Conservation (phyloP, 2,888 invertebrate species). For the Microctonus hyperodae region DNA sequence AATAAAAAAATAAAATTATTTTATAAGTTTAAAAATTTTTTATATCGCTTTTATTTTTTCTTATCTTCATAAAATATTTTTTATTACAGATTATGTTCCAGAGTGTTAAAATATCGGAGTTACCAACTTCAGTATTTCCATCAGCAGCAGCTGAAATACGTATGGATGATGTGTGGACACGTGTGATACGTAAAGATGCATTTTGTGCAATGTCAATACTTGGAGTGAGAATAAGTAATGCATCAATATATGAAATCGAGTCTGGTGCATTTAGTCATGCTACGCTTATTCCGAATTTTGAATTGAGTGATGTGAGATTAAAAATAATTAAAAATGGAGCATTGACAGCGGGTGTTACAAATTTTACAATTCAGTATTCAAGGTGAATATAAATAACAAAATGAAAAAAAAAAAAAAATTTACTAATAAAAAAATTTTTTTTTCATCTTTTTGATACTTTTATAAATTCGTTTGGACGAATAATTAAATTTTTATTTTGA, state of each 20-base stretch:
- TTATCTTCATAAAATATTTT: not conserved
- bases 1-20: too few species aligned
- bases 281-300: conserved; percentile 70
- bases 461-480: too few species aligned
- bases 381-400: conserved; percentile 63
- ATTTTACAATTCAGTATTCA: conserved; percentile 72
- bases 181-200: conserved; percentile 69
- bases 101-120: conserved; percentile 68
- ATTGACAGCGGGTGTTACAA: conserved; percentile 70
- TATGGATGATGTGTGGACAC: conserved; percentile 67
- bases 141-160: conserved; percentile 71
- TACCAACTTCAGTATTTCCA: conserved; percentile 71
- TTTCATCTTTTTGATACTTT: too few species aligned
- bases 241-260: conserved; percentile 69
- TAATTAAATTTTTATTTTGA: conserved; percentile 18
- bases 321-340: conserved; percentile 68
- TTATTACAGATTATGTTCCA: conserved; percentile 71
- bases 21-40: too few species aligned
- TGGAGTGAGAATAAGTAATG: conserved; percentile 70
- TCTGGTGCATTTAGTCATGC: conserved; percentile 71
- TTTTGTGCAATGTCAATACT: conserved; percentile 74
- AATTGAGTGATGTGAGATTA: conserved; percentile 69
- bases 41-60: too few species aligned
- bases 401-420: too few species aligned
- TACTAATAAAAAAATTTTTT: too few species aligned